These are phyloP conservation scores for Rhopilema esculentum DNA, from an alignment of 30 jellyfish, hydroid and myxozoan species.

Conservation along the genomic window DNA sequence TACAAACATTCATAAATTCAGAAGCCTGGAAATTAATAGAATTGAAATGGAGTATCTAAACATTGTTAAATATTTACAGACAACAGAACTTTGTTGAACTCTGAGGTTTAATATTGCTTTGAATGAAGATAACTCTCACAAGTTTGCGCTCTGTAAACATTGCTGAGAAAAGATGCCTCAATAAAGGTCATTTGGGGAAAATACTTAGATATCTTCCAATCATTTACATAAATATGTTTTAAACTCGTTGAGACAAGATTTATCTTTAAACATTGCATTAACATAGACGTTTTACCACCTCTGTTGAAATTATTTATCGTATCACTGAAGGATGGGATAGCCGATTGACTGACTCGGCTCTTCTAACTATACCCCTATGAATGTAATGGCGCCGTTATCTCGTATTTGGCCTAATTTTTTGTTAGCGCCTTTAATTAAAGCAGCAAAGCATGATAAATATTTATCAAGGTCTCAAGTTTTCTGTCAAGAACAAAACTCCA, in stretches of 20 bases:
- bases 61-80: neutral
- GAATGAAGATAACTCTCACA: neutral
- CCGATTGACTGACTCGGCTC: neutral
- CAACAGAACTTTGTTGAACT: neutral
- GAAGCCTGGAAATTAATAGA: too few relatives aligned
- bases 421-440: too few relatives aligned
- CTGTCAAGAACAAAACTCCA: too few relatives aligned
- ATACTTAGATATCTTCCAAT: neutral
- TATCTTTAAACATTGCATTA: neutral
- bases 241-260: neutral
- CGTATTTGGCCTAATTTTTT: too few relatives aligned
- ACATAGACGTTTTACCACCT: neutral
- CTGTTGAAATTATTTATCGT: neutral
- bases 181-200: neutral
- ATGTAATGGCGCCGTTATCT: too few relatives aligned
- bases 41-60: neutral
- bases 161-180: neutral
- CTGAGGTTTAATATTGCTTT: neutral
- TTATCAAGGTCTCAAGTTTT: too few relatives aligned
- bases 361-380: too few relatives aligned
- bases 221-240: too few relatives aligned
- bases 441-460: too few relatives aligned
- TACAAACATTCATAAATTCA: too few relatives aligned
- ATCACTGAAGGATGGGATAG: neutral
- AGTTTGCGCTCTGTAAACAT: neutral